Percentiles rank a stretch among this genome's conserved stretches.
Conservation (phyloP, 1,140 invertebrate genomes). For the Paraescarpia echinospica region DNA sequence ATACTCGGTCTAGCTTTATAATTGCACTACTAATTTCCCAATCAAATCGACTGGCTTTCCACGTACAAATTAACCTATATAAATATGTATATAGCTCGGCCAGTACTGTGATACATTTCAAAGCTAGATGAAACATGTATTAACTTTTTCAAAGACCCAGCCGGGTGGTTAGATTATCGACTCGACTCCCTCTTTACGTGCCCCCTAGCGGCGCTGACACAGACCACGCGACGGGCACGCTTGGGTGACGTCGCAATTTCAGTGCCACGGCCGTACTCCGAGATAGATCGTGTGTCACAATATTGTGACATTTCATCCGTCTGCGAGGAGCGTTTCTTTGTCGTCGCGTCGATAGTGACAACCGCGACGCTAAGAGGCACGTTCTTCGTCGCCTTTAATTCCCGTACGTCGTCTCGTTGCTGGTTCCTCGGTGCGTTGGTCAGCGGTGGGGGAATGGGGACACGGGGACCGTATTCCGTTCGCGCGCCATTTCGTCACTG, state of each 20-base stretch:
- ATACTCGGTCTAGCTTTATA: background rate
- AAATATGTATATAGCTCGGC: too few relatives aligned
- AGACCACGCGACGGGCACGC: background rate
- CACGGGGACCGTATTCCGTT: background rate
- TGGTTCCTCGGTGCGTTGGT: background rate
- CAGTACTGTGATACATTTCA: background rate
- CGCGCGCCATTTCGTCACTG: background rate
- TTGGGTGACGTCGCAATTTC: background rate
- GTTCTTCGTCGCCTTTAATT: background rate
- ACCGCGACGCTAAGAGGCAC: background rate
- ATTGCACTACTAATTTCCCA: background rate
- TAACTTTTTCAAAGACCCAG: background rate
- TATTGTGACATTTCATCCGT: conserved; percentile 1
- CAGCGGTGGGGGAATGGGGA: background rate
- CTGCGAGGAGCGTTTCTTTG: background rate
- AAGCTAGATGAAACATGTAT: background rate
- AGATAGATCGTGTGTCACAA: background rate
- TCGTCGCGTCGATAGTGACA: background rate
- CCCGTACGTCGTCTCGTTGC: background rate
- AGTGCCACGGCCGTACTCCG: background rate
- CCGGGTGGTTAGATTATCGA: background rate
- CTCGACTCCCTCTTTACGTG: background rate
- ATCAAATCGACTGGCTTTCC: background rate
- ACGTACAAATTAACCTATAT: background rate
- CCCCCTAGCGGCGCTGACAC: background rate